A percentile compares a stretch with the other conserved stretches of the same genome.
phyloP scores from a whole-genome alignment of 2,113 vertebrate genomes.

The Acanthisitta chloris region DNA sequence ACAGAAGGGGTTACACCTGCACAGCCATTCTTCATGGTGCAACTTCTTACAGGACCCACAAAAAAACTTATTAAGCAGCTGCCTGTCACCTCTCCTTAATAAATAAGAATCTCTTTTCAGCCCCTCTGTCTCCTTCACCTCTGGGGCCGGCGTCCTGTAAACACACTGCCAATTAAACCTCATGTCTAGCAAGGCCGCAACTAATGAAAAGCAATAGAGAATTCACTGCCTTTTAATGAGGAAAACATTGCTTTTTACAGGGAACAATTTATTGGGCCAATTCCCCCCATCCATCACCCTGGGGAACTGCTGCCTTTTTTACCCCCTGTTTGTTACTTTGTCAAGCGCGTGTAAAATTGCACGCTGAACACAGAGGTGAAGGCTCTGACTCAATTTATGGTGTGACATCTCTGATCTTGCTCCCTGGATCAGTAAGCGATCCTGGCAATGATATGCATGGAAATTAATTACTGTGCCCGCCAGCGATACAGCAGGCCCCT shows the following conservation, averaged over 20 bases:
- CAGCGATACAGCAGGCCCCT: conserved; percentile 50
- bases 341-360: conserved; percentile 81
- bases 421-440: conserved; percentile 81
- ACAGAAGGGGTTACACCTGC: conserved; percentile 55
- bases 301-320: conserved; percentile 74
- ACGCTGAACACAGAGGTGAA: conserved; percentile 73
- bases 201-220: conserved; percentile 99
- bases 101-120: conserved; percentile 97
- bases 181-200: conserved; percentile 85
- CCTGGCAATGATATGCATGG: conserved; percentile 91
- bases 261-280: conserved; percentile 98
- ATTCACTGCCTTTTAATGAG: conserved; percentile 98
- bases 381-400: conserved; percentile 87
- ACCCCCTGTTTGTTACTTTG: conserved; percentile 77
- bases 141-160: conserved; percentile 78
- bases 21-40: conserved; percentile 30
- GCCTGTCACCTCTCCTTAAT: conserved; percentile 96
- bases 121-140: conserved; percentile 78
- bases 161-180: conserved; percentile 94
- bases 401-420: conserved; percentile 84
- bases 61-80: conserved; percentile 89
- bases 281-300: conserved; percentile 89
- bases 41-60: conserved; percentile 59
- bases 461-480: conserved; percentile 85
- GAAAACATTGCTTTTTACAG: conserved; percentile 92